Percentiles rank a stretch among this genome's conserved stretches.
phyloP scores from a whole-genome alignment of 1,140 invertebrate genomes.

The Harpegnathos saltator region DNA sequence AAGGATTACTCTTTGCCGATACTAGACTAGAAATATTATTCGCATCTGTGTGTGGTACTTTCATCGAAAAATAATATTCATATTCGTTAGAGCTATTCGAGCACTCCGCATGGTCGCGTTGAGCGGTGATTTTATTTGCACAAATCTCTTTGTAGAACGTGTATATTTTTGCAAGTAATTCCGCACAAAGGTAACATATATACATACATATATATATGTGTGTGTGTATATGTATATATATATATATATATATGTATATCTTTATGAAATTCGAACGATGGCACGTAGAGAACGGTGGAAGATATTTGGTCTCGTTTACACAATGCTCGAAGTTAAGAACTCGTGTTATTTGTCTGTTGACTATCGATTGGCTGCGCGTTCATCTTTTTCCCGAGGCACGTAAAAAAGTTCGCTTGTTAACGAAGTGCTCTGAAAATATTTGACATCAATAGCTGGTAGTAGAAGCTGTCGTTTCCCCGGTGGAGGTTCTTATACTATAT shows the following conservation, averaged over 20 bases:
- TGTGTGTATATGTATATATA: too few species aligned
- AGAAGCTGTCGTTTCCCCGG: neutral
- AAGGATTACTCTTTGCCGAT: conserved; percentile 32
- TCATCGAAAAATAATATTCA: conserved; percentile 6
- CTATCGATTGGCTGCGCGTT: conserved; percentile 9
- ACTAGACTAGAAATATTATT: conserved; percentile 23
- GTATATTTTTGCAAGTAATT: neutral
- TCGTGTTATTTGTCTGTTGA: conserved; percentile 9
- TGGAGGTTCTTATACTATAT: conserved; percentile 2
- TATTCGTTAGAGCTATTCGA: conserved; percentile 10
- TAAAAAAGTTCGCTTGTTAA: conserved; percentile 7
- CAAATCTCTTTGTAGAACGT: neutral
- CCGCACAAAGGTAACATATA: too few species aligned
- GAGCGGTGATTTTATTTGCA: neutral
- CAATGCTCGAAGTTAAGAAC: conserved; percentile 7
- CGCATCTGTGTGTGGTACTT: conserved; percentile 29
- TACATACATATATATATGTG: too few species aligned
- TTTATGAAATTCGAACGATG: neutral
- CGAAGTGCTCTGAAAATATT: conserved; percentile 19
- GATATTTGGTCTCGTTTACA: neutral
- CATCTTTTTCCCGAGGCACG: too few species aligned
- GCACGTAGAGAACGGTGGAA: neutral
- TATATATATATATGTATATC: too few species aligned
- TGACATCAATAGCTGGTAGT: conserved; percentile 8
- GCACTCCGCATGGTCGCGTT: neutral